Conservation (phyloP, 2,113 vertebrate species). For the Rissa tridactyla region DNA sequence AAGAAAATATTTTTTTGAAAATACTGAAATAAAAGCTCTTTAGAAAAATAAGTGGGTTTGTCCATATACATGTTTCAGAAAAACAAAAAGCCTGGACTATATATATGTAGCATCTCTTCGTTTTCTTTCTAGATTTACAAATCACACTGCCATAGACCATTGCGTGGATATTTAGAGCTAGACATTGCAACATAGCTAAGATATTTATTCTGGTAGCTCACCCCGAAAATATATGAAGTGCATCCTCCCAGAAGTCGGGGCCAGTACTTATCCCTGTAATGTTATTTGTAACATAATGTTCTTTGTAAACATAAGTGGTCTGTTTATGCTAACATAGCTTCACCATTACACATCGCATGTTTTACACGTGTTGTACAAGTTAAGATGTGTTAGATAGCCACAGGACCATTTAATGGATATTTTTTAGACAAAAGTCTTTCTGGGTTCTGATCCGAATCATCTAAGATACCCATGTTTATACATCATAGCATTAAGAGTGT, state of each 20-base stretch:
- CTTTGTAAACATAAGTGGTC: not conserved
- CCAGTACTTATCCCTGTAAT: not conserved
- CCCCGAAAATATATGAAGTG: not conserved
- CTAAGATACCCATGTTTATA: not conserved
- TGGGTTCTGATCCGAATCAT: not conserved
- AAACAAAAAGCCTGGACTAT: not conserved
- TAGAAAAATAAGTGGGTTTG: not conserved
- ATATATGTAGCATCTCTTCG: not conserved
- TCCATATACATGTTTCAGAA: not conserved
- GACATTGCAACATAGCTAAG: not conserved
- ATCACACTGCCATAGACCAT: not conserved
- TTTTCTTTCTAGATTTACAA: not conserved
- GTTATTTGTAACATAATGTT: not conserved
- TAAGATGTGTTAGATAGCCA: not conserved
- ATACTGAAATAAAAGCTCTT: not conserved
- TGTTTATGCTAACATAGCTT: not conserved
- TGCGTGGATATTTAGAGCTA: not conserved
- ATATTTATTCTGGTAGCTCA: not conserved
- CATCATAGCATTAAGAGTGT: not conserved
- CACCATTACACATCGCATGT: not conserved
- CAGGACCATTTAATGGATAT: not conserved
- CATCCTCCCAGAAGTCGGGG: not conserved
- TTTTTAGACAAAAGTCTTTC: not conserved
- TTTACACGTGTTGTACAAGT: not conserved
- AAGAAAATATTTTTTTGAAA: not conserved